A percentile compares a stretch with the other conserved stretches of the same genome.
Evolutionary conservation across 2,113 vertebrate genomes (phyloP).

Genomic region (Rhadina sibilatrix): DNA sequence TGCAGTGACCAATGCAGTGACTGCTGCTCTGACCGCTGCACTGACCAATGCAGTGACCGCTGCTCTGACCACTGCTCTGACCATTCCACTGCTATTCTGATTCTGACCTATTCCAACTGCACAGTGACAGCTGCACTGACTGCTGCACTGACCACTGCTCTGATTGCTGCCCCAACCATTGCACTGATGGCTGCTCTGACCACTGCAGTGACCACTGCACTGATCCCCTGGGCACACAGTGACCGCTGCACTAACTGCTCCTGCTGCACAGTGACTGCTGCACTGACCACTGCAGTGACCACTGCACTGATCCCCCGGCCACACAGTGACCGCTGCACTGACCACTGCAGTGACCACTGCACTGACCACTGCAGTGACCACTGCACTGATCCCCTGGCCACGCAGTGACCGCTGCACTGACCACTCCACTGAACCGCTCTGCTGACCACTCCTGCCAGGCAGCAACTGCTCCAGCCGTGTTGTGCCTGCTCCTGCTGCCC

Average conservation of each 20-base stretch:
- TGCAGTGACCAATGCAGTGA: neutral
- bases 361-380: neutral
- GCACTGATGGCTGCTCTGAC: neutral
- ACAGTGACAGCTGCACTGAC: neutral
- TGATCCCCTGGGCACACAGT: too few species aligned
- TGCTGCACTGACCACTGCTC: too few species aligned
- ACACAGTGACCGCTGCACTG: too few species aligned
- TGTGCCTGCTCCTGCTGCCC: neutral
- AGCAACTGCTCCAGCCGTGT: neutral
- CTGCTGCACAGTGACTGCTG: too few species aligned
- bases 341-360: rapidly evolving
- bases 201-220: rapidly evolving
- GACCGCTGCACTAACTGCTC: neutral
- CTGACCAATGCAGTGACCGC: neutral
- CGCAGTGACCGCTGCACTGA: too few species aligned
- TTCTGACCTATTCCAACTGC: neutral
- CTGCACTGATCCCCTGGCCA: neutral
- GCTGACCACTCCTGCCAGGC: neutral
- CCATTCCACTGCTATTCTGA: too few species aligned
- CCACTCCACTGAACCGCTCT: neutral
- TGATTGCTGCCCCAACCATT: neutral
- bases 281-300: neutral
- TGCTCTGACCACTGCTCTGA: too few species aligned
- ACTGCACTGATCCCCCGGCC: too few species aligned
- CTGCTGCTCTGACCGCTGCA: rapidly evolving